Percentiles rank a stretch among this genome's conserved stretches.
Evolutionary conservation across 2,113 vertebrate genomes (phyloP).

Genomic region (Carlito syrichta): DNA sequence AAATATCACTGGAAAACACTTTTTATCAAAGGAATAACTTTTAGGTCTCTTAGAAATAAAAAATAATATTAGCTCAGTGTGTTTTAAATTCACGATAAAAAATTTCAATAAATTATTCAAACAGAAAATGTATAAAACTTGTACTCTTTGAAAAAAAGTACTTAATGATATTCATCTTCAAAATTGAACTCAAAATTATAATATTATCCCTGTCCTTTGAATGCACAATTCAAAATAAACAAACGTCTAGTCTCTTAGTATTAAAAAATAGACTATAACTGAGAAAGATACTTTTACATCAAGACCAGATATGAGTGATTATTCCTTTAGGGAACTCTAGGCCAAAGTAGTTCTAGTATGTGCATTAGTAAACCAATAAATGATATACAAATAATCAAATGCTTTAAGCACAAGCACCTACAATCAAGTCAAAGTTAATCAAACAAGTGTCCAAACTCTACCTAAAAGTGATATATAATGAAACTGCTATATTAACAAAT

Average conservation of each 20-base stretch:
- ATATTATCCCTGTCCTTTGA: not conserved
- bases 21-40: not conserved
- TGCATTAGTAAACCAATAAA: constrained; percentile 31
- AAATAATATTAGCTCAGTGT: not conserved
- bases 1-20: not conserved
- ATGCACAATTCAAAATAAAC: not conserved
- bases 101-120: not conserved
- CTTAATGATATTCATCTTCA: not conserved
- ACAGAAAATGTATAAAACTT: not conserved
- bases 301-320: not conserved
- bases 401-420: not conserved
- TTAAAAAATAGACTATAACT: not conserved
- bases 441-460: not conserved
- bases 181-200: not conserved
- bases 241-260: not conserved
- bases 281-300: not conserved
- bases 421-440: not conserved
- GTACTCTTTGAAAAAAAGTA: not conserved
- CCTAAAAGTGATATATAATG: not conserved
- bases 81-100: not conserved
- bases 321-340: not conserved
- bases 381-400: not conserved
- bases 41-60: not conserved
- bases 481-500: not conserved
- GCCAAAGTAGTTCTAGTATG: not conserved